Evolutionary conservation across 2,797 vertebrate genomes (phyloP).

Genomic region (Sus cebifrons): DNA sequence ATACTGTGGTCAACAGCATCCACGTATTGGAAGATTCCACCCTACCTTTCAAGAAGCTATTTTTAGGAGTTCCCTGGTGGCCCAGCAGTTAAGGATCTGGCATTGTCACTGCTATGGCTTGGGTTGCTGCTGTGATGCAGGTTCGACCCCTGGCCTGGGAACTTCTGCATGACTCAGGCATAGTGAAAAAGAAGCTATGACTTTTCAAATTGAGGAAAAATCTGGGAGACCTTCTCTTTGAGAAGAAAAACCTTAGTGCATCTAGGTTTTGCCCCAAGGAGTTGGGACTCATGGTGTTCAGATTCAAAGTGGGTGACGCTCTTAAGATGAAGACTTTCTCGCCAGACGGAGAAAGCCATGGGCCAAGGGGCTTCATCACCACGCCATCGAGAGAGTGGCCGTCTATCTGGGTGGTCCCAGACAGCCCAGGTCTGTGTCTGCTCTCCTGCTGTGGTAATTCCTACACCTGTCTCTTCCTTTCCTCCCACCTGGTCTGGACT

Average conservation of each 20-base stretch:
- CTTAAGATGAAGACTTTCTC: conserved; percentile 38
- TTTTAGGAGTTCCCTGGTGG: neutral
- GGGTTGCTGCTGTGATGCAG: no score
- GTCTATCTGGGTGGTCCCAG: neutral
- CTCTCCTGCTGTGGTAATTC: neutral
- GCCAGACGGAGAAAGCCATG: neutral
- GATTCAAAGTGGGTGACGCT: neutral
- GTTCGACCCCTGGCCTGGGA: no score
- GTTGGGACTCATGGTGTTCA: neutral
- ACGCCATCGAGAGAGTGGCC: neutral
- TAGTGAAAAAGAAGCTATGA: neutral
- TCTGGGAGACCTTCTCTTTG: neutral
- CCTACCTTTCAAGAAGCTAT: neutral
- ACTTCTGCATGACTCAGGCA: no score
- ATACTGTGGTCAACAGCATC: neutral
- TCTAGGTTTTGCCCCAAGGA: neutral
- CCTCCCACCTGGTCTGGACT: neutral
- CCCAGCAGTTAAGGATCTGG: no score
- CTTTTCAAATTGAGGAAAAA: neutral
- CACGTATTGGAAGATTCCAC: neutral
- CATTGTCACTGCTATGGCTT: no score
- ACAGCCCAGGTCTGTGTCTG: neutral
- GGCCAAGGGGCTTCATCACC: neutral
- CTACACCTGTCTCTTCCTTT: neutral
- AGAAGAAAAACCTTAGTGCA: neutral